A percentile compares a stretch with the other conserved stretches of the same genome.
Evolutionary conservation across 2,888 invertebrate genomes (phyloP).

Genomic region (Tanytarsus gracilentus): DNA sequence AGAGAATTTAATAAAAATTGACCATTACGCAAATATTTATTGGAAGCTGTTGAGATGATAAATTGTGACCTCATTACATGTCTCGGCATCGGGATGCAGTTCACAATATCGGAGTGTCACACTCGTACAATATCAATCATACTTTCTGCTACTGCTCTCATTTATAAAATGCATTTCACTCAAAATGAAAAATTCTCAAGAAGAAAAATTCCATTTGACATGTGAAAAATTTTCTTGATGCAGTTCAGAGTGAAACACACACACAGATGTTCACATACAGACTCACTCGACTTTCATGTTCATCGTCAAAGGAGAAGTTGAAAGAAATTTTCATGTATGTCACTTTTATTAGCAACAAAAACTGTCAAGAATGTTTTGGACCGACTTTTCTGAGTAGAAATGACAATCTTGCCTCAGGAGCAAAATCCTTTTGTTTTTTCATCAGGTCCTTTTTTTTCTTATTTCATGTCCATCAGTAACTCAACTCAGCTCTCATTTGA

Average conservation of each 20-base stretch:
- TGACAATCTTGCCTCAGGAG: too few relatives aligned
- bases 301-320: too few relatives aligned
- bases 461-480: slow-evolving; percentile 10
- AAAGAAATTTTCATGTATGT: slow-evolving; percentile 15
- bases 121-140: slow-evolving; percentile 21
- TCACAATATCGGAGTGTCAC: slow-evolving; percentile 11
- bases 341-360: slow-evolving; percentile 13
- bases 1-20: neutral
- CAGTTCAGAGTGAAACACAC: too few relatives aligned
- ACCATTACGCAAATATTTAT: neutral
- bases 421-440: too few relatives aligned
- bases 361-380: slow-evolving; percentile 8
- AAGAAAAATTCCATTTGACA: neutral
- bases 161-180: neutral
- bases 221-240: neutral
- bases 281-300: too few relatives aligned
- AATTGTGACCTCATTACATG: slow-evolving; percentile 17
- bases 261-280: too few relatives aligned
- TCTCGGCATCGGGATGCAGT: slow-evolving; percentile 3
- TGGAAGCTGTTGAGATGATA: neutral
- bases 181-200: neutral
- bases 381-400: too few relatives aligned
- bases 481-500: too few relatives aligned
- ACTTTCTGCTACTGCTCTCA: too few relatives aligned
- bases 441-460: neutral